Conservation (phyloP, 2,888 invertebrate genomes). For the Arenicola marina region DNA sequence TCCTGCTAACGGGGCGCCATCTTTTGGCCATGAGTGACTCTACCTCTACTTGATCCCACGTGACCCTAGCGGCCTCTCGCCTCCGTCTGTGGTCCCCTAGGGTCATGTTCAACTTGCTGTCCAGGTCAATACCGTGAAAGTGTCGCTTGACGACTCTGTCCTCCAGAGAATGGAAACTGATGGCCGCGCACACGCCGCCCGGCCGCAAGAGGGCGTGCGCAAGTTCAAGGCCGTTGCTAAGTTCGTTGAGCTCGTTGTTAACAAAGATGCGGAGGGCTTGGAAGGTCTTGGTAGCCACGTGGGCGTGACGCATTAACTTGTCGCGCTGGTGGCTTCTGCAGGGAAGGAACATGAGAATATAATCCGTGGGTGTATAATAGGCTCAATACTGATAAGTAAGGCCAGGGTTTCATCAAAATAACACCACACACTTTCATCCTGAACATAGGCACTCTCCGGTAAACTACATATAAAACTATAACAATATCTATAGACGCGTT, state of each 20-base stretch:
- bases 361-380: too few relatives aligned
- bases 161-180: conserved; percentile 92
- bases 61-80: conserved; percentile 67
- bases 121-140: conserved; percentile 64
- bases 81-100: conserved; percentile 33
- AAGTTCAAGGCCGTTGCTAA: conserved; percentile 83
- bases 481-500: too few relatives aligned
- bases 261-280: conserved; percentile 93
- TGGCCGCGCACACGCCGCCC: conserved; percentile 76
- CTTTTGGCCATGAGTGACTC: conserved; percentile 68
- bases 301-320: conserved; percentile 75
- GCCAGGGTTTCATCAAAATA: too few relatives aligned
- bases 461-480: too few relatives aligned
- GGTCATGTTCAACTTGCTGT: conserved; percentile 37
- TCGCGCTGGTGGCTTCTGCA: conserved; percentile 67
- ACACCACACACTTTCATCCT: too few relatives aligned
- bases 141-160: conserved; percentile 92
- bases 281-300: conserved; percentile 89
- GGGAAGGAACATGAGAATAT: conserved; percentile 12
- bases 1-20: conserved; percentile 82
- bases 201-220: conserved; percentile 76
- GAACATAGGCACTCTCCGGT: too few relatives aligned
- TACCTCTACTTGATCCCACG: conserved; percentile 69
- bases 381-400: too few relatives aligned
- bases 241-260: conserved; percentile 93